Conservation (phyloP, 2,797 vertebrate species). For the Eulemur albifrons region DNA sequence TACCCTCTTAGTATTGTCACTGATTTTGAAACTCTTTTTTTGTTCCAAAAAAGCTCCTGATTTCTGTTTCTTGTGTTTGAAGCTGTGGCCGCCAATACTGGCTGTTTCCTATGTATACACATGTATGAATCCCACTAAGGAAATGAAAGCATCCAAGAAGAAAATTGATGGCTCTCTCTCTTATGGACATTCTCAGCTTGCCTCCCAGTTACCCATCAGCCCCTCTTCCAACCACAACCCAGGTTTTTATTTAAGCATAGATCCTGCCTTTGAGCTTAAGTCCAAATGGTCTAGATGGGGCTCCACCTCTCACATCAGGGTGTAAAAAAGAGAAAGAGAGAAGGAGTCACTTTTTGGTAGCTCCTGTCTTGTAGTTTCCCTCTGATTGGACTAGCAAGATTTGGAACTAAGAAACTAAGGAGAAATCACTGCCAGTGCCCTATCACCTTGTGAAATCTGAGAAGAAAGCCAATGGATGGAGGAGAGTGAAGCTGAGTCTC, state of each 20-base stretch:
- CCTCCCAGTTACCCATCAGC: neutral
- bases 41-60: neutral
- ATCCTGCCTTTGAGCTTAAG: neutral
- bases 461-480: neutral
- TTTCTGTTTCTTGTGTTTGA: neutral
- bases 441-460: neutral
- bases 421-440: neutral
- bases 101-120: neutral
- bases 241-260: neutral
- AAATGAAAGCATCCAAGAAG: neutral
- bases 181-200: neutral
- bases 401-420: slow-evolving; percentile 3
- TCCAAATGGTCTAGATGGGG: neutral
- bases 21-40: slow-evolving; percentile 3
- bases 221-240: neutral
- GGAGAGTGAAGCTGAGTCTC: neutral
- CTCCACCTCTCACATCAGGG: neutral
- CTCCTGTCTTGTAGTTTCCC: neutral
- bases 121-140: neutral
- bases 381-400: neutral
- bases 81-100: neutral
- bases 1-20: neutral
- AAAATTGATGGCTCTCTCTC: neutral
- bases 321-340: neutral
- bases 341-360: neutral